Base-by-base conservation (phyloP, 1,140 invertebrate genomes). In the Contarinia nasturtii region DNA sequence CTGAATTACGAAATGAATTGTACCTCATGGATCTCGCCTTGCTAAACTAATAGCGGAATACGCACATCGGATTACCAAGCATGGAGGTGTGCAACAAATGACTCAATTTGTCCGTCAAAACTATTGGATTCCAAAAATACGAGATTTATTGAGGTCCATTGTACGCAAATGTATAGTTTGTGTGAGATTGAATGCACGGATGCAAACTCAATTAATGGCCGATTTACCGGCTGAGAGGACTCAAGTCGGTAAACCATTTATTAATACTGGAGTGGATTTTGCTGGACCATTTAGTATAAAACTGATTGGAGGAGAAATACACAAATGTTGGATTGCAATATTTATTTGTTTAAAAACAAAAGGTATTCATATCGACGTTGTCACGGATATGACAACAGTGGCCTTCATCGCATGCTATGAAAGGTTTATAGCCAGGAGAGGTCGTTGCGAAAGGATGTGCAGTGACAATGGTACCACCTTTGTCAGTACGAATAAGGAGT, bases 381-480 rank as follows among this genome's bases (percentile, higher is more conserved):
- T 40, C 7, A 5, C 37, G 7, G 37, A 15, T 40, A 3, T 40
- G 3, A 18, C 18, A 7, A 5, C 37, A 40, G 14, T 40, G 12
- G 37, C 37, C 3, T 40, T 40, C 12, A 40, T 40, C 37, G 37
- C 4, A 14, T 40, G 37, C 12, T 40, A 15, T 40, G 37, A 40
- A 40, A 3, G 37, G 14, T 40, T 40, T 14, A 40, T 40, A 3
- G 37, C 37, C 12, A 40, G 37, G 37, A 40, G 37, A 21, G 27
- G 27, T 27, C 3, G 27, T 5, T 27, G 27, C 10, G 27, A 27
- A 10, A 27, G 10, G 27, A 27, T 59, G 5, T 49, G 44, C 20
- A 56, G 46, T 34, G 57, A 63, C 48, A 55, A 53, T 46, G 61
- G 52, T 15, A 60, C 52, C 14, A 58, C 54, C 43, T 59, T 63